Percentiles rank a stretch among this genome's conserved stretches.
phyloP scores from a whole-genome alignment of 2,113 vertebrate species.

The Ploceus nigricollis region DNA sequence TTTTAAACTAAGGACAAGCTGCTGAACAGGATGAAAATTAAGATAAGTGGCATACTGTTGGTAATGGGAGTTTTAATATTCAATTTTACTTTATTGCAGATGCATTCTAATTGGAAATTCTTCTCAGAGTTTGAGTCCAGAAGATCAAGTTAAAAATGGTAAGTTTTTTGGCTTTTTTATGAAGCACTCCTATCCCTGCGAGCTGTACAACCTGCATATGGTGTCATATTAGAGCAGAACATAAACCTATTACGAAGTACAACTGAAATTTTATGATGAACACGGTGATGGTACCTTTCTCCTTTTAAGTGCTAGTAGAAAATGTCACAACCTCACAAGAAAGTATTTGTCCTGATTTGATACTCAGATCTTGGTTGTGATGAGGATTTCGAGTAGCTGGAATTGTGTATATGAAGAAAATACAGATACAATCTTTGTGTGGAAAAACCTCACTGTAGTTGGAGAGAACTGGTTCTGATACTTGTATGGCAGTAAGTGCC shows the following conservation, averaged over 20 bases:
- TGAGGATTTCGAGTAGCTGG: not conserved
- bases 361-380: not conserved
- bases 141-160: slow-evolving; percentile 24
- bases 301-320: not conserved
- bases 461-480: not conserved
- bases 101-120: slow-evolving; percentile 21
- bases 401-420: not conserved
- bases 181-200: fast-evolving
- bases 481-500: not conserved
- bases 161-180: not conserved
- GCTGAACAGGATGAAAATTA: not conserved
- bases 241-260: fast-evolving
- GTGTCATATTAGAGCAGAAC: not conserved
- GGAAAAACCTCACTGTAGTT: not conserved
- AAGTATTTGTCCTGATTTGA: not conserved
- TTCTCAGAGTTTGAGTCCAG: not conserved
- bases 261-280: not conserved
- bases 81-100: slow-evolving; percentile 56
- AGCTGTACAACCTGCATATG: not conserved
- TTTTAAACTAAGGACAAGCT: not conserved
- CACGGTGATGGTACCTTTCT: not conserved
- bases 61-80: not conserved
- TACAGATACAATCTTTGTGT: not conserved
- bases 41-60: not conserved
- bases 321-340: not conserved